Conservation (phyloP, 2,888 invertebrate species). For the Phlogophora meticulosa region DNA sequence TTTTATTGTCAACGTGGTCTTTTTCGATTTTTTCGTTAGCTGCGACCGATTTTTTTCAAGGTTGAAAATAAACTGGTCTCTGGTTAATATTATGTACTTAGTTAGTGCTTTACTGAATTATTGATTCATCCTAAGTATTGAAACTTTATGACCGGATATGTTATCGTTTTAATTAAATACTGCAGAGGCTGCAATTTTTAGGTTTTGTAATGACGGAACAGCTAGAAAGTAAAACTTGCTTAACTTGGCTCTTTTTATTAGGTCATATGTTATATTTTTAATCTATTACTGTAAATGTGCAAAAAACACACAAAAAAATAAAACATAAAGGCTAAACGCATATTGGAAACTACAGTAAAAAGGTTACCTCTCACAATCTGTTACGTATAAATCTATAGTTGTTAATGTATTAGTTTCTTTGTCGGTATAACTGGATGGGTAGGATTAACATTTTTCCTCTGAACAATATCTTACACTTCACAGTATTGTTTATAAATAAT, state of each 20-base stretch:
- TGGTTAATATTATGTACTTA: neutral
- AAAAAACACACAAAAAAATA: neutral
- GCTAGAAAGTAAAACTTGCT: too few relatives aligned
- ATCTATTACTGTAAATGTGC: neutral
- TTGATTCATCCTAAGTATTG: constrained; percentile 17
- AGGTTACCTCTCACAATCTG: neutral
- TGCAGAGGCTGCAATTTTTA: neutral
- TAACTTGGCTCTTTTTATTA: too few relatives aligned
- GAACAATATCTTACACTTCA: constrained; percentile 20
- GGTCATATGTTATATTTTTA: too few relatives aligned
- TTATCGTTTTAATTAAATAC: too few relatives aligned
- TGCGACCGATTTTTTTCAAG: constrained; percentile 43
- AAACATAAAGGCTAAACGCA: too few relatives aligned
- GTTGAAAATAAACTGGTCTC: constrained; percentile 9
- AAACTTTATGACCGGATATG: neutral
- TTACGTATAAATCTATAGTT: constrained; percentile 11
- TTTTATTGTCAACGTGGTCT: constrained; percentile 46
- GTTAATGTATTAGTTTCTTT: constrained; percentile 25
- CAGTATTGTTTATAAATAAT: constrained; percentile 56
- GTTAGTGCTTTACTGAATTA: neutral
- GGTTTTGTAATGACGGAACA: too few relatives aligned
- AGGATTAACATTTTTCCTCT: constrained; percentile 35
- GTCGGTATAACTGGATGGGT: constrained; percentile 20
- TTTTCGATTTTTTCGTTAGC: constrained; percentile 19
- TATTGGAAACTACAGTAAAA: too few relatives aligned